Evolutionary conservation across 2,888 invertebrate genomes (phyloP), one percentile per base, ranked within the genome.

Genomic region (Agrypnus murinus): DNA sequence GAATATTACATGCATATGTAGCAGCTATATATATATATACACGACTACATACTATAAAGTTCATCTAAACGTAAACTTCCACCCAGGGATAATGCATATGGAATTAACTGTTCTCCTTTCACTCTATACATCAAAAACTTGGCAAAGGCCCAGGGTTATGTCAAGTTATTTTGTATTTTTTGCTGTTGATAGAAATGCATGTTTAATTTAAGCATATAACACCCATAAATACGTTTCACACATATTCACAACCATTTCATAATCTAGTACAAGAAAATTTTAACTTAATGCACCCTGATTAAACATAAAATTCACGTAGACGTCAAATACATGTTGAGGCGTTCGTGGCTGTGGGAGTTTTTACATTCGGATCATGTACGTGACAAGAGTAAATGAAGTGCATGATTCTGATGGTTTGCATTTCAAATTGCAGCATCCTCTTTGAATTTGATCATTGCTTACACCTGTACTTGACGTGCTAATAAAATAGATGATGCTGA

Each of bases 311-410:
- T 40, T 12, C 5, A 5, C 43, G 5, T 43, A 15, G 8, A 43
- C 14, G 15, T 43, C 12, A 40, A 10, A n/a, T 48, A 19, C 48
- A 48, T 19, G 45, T 19, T 15, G 8, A 32, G 3, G 12, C 9
- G 14, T 10, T 25, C 4, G 25, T 50, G 50, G 25, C 1, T 25
- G 53, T 34, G 9, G 53, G 14, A 53, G 53, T 34, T 53, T 53
- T 53, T 53, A 7, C 8, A 34, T 36, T 53, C 15, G 34, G 5
- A 34, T 53, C 10, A 53, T 53, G 53, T 53, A 53, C 34, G 34
- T 53, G 53, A 25, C 53, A n/a, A 2, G 34, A 36, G 17, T 25
- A 53, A 53, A 32, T 53, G 50, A 40, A 4, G 46, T 17, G 46
- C 46, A 46, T 46, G 17, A 15, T 46, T 1, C 46, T 15, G 46